Base-by-base conservation (phyloP, 2,113 vertebrate genomes). In the Seriola dumerili region DNA sequence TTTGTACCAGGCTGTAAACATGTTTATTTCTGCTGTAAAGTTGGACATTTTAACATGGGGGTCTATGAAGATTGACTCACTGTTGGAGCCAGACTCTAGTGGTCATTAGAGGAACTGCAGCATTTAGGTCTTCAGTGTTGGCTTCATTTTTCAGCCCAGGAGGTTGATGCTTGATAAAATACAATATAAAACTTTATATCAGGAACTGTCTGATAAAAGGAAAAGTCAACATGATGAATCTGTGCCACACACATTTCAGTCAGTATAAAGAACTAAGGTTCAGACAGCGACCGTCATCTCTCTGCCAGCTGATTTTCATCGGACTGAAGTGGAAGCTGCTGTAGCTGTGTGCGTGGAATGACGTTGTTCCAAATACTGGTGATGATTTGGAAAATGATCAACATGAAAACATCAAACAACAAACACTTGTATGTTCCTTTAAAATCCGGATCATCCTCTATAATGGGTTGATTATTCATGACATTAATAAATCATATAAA, bases 401-500 rank as follows among this genome's bases (percentile, higher is more conserved):
- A 58, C 25, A n/a, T 69, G 23, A 65, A 29, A 50, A 44, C 46
- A 69, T 69, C 29, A 12, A 36, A 54, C 13, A 23, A 55, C 58
- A 40, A 72, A 65, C 57, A 34, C 50, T 0, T 1, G 0, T 9
- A 11, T 13, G 48, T 12, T n/a, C 38, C 29, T 52, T 32, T 58
- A 67, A 44, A 68, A 48, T 2, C 59, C 62, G 34, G 12, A 32
- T 25, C 34, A 0, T 62, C 54, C 8, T 32, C 57, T 54, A 32
- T 25, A 19, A 81, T 29, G 55, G 42, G 13, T 16, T 78, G 66
- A 70, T 63, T 46, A 80, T 65, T 69, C 46, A 5, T 76, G 61
- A 85, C 52, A 54, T 72, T 75, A 83, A 75, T 76, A 72, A 83
- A 78, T 64, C 81, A 65, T 38, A 70, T 2, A 80, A 80, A 81